Evolutionary conservation across 2,113 vertebrate species (phyloP).

Genomic region (Malurus alboscapulatus): DNA sequence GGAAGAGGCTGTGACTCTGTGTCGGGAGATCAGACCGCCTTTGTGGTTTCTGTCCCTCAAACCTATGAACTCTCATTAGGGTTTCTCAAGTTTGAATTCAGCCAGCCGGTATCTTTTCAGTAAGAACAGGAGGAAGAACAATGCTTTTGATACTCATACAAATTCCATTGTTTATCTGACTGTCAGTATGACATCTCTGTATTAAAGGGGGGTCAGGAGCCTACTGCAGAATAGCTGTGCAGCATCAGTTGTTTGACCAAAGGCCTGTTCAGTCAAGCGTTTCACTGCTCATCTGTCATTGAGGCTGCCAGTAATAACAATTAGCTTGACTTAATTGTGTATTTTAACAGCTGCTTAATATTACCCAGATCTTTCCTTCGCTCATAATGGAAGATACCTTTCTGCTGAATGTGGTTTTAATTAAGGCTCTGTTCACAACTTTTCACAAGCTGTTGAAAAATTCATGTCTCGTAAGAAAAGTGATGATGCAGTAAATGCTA

Average conservation of each 20-base stretch:
- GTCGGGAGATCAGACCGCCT: not conserved
- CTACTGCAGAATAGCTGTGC: not conserved
- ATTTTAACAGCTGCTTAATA: slow-evolving; percentile 63
- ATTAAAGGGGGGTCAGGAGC: not conserved
- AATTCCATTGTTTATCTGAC: not conserved
- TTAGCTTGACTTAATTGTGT: slow-evolving; percentile 56
- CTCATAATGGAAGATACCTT: slow-evolving; percentile 44
- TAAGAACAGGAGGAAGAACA: not conserved
- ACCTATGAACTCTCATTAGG: not conserved
- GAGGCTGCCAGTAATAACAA: slow-evolving; percentile 59
- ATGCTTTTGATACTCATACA: not conserved
- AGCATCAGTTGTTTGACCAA: slow-evolving; percentile 3
- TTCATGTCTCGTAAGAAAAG: slow-evolving; percentile 44
- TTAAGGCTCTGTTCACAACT: slow-evolving; percentile 52
- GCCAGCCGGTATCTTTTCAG: not conserved
- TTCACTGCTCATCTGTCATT: slow-evolving; percentile 41
- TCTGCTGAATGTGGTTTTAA: slow-evolving; percentile 51
- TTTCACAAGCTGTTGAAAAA: slow-evolving; percentile 59
- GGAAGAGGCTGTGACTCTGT: not conserved
- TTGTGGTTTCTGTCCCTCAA: not conserved
- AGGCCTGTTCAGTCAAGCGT: not conserved
- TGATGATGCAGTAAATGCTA: slow-evolving; percentile 55
- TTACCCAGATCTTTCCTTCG: slow-evolving; percentile 41
- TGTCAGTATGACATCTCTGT: not conserved
- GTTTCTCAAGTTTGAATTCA: not conserved